Percentiles rank a stretch among this genome's conserved stretches.
Evolutionary conservation across 2,888 invertebrate species (phyloP).

Genomic region (Clanis bilineata): DNA sequence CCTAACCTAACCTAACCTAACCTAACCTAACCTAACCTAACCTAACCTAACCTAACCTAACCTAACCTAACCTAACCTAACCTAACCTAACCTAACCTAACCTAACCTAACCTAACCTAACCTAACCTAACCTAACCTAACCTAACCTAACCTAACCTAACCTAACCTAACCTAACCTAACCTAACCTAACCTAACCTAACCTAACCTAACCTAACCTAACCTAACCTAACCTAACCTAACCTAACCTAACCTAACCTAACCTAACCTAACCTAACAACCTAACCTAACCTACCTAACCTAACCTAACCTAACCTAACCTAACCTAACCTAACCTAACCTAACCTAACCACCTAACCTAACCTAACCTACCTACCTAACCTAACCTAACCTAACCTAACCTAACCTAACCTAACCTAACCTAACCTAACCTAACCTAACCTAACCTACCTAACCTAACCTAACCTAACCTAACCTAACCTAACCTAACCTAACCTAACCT

Average conservation of each 20-base stretch:
- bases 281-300: constrained; percentile 23
- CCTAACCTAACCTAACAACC: constrained; percentile 21
- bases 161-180: constrained; percentile 25
- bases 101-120: constrained; percentile 20
- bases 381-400: constrained; percentile 33
- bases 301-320: constrained; percentile 30
- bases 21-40: constrained; percentile 31
- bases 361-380: constrained; percentile 32
- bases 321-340: constrained; percentile 30
- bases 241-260: constrained; percentile 30
- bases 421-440: constrained; percentile 31
- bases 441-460: constrained; percentile 30
- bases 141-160: constrained; percentile 28
- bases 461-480: constrained; percentile 29
- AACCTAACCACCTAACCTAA: constrained; percentile 32
- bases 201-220: constrained; percentile 26
- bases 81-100: constrained; percentile 21
- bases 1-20: constrained; percentile 31
- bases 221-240: constrained; percentile 29
- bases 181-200: constrained; percentile 25
- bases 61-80: constrained; percentile 25
- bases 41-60: constrained; percentile 29
- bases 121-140: constrained; percentile 26
- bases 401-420: constrained; percentile 33
- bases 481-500: constrained; percentile 30